These are phyloP conservation scores for Homarus gammarus DNA, from an alignment of 2,888 invertebrate species.

Conservation along the genomic window DNA sequence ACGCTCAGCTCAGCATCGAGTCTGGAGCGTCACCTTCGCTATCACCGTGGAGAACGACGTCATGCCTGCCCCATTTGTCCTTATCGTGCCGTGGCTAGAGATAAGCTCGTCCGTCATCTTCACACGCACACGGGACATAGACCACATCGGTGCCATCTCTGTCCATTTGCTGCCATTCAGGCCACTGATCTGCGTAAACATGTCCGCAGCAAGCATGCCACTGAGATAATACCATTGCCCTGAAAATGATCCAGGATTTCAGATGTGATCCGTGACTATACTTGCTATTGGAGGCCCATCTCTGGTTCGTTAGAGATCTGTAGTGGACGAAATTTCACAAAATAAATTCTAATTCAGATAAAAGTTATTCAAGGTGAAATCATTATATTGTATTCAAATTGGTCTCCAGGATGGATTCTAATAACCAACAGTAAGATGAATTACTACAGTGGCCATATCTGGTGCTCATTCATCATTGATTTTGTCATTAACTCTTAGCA, in stretches of 20 bases:
- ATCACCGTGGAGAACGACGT: slow-evolving; percentile 61
- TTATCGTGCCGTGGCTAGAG: slow-evolving; percentile 84
- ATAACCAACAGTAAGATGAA: background rate
- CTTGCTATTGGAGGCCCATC: background rate
- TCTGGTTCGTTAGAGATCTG: background rate
- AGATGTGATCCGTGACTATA: background rate
- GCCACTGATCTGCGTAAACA: slow-evolving; percentile 60
- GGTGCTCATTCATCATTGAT: background rate
- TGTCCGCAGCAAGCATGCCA: slow-evolving; percentile 51
- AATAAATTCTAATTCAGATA: background rate
- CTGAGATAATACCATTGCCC: background rate
- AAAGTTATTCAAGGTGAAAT: background rate
- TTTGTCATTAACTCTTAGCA: background rate
- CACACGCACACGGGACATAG: slow-evolving; percentile 82
- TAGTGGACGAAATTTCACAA: background rate
- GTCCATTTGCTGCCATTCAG: slow-evolving; percentile 85
- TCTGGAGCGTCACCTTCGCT: slow-evolving; percentile 65
- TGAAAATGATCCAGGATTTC: background rate
- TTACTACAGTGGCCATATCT: background rate
- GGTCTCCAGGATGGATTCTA: background rate
- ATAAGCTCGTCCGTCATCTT: slow-evolving; percentile 91
- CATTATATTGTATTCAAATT: background rate
- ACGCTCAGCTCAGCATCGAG: slow-evolving; percentile 87
- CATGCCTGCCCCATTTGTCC: slow-evolving; percentile 58
- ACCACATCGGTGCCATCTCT: slow-evolving; percentile 95